Percentiles rank a stretch among this genome's conserved stretches.
phyloP scores from a whole-genome alignment of 2,888 invertebrate genomes.

The Glaucopsyche alexis region DNA sequence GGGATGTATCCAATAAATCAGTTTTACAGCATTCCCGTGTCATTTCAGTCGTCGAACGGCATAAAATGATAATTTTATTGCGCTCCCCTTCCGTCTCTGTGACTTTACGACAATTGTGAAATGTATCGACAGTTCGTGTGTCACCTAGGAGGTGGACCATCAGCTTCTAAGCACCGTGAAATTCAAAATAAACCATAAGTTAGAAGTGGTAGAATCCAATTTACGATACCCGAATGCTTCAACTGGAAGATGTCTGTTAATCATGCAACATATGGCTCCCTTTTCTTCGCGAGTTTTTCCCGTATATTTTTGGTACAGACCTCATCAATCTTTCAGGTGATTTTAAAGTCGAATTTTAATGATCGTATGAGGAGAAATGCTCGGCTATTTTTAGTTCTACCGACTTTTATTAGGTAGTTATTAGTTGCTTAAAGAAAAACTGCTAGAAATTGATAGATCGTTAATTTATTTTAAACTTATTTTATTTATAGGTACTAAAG shows the following conservation, averaged over 20 bases:
- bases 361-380: slow-evolving; percentile 30
- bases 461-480: not conserved
- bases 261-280: slow-evolving; percentile 63
- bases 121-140: slow-evolving; percentile 79
- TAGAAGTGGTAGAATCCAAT: not conserved
- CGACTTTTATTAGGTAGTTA: slow-evolving; percentile 17
- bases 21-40: slow-evolving; percentile 79
- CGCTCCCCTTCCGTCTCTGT: slow-evolving; percentile 76
- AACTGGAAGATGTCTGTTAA: slow-evolving; percentile 43
- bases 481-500: not conserved
- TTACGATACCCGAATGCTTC: not conserved
- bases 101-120: slow-evolving; percentile 80
- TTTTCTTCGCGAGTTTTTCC: slow-evolving; percentile 47
- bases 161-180: slow-evolving; percentile 23
- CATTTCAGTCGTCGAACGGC: slow-evolving; percentile 80
- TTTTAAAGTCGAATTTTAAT: slow-evolving; percentile 52
- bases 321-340: slow-evolving; percentile 73
- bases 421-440: not conserved
- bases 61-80: slow-evolving; percentile 80
- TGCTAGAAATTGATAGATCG: not conserved
- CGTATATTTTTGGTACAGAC: slow-evolving; percentile 63
- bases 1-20: slow-evolving; percentile 78
- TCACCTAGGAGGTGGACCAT: slow-evolving; percentile 68
- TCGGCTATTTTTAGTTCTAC: slow-evolving; percentile 34
- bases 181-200: not conserved